These are phyloP conservation scores for Rhopilema esculentum DNA, from an alignment of 30 jellyfish, hydroid and myxozoan genomes.

Conservation along the genomic window DNA sequence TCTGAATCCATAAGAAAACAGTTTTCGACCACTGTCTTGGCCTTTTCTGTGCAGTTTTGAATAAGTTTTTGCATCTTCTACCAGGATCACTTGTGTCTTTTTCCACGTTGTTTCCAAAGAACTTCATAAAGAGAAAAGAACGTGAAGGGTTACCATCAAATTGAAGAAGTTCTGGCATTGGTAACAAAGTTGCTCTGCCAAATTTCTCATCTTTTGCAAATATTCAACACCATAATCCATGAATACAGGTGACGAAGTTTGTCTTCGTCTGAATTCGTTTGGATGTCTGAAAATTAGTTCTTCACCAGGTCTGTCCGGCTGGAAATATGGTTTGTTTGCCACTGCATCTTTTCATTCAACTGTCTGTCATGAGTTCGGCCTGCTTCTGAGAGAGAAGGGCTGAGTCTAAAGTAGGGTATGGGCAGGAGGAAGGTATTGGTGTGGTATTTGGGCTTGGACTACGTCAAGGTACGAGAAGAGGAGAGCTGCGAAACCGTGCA, in stretches of 20 bases:
- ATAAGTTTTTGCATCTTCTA: conserved; percentile 42
- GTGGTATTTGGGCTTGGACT: no score
- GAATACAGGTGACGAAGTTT: conserved; percentile 22
- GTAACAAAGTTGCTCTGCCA: conserved; percentile 54
- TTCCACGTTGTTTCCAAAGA: conserved; percentile 44
- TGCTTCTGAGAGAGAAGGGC: no score
- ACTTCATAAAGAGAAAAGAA: conserved; percentile 27
- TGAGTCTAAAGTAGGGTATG: no score
- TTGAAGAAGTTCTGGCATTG: conserved; percentile 41
- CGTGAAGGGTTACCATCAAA: conserved; percentile 58
- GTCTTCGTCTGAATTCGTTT: no score
- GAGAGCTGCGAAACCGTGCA: no score
- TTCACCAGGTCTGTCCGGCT: no score
- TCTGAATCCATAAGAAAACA: conserved; percentile 24
- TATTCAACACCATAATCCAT: conserved; percentile 24
- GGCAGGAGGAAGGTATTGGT: no score
- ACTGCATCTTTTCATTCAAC: no score
- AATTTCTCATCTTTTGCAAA: conserved; percentile 40
- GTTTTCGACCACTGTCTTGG: conserved; percentile 31
- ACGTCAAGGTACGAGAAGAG: no score
- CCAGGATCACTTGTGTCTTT: conserved; percentile 60
- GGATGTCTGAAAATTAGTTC: no score
- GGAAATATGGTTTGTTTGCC: no score
- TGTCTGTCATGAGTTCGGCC: conserved; percentile 25
- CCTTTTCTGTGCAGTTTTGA: conserved; percentile 57